Evolutionary conservation across 2,113 vertebrate species (phyloP).

Genomic region (Narcine bancroftii): DNA sequence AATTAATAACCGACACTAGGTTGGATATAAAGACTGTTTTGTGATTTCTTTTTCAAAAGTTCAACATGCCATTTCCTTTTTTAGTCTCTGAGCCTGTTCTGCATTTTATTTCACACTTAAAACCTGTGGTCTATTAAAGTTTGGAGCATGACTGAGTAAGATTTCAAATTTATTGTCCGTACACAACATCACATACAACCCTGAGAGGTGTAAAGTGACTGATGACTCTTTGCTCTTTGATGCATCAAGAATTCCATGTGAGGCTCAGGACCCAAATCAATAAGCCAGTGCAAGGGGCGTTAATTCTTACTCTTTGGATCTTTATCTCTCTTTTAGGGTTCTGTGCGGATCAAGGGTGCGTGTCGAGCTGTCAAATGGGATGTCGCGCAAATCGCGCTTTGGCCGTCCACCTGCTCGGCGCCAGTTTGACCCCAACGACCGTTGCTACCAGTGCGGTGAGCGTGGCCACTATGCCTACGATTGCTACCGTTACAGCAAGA

Average conservation of each 20-base stretch:
- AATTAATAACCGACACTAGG: neutral
- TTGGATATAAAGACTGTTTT: neutral
- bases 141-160: too few relatives aligned
- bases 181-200: too few relatives aligned
- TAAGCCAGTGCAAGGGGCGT: neutral
- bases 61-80: neutral
- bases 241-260: neutral
- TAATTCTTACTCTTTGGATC: neutral
- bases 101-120: neutral
- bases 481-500: constrained; percentile 68
- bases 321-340: constrained; percentile 47
- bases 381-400: constrained; percentile 61
- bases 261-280: neutral
- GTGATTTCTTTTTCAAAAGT: neutral
- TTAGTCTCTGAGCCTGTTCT: constrained; percentile 17
- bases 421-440: constrained; percentile 67
- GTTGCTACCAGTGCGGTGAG: constrained; percentile 69
- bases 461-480: constrained; percentile 68
- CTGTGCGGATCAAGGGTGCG: constrained; percentile 65
- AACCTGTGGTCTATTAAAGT: too few relatives aligned
- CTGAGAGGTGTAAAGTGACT: too few relatives aligned
- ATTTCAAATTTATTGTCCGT: too few relatives aligned
- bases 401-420: constrained; percentile 61
- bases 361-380: constrained; percentile 65
- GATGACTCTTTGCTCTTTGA: neutral